Conservation (phyloP, 2,797 vertebrate genomes). For the Echiichthys vipera region DNA sequence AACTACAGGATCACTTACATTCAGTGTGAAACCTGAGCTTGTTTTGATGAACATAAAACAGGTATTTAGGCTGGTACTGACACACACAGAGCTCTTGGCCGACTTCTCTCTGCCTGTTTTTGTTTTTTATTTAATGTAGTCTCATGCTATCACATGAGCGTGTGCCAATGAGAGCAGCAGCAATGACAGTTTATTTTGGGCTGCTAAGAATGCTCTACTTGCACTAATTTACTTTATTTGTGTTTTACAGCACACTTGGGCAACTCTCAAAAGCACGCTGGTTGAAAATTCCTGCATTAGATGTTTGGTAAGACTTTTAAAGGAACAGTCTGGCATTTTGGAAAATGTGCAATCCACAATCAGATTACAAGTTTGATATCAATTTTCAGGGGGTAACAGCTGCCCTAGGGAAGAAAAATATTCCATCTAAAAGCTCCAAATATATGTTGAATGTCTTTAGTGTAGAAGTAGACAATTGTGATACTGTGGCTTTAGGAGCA, state of each 20-base stretch:
- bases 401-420: slow-evolving; percentile 12
- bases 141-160: background rate
- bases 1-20: slow-evolving; percentile 30
- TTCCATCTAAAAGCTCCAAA: background rate
- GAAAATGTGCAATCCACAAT: slow-evolving; percentile 28
- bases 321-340: slow-evolving; percentile 25
- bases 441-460: background rate
- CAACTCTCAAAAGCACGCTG: background rate
- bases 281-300: slow-evolving; percentile 10
- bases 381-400: slow-evolving; percentile 24
- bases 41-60: slow-evolving; percentile 53
- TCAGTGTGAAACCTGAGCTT: slow-evolving; percentile 38
- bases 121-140: background rate
- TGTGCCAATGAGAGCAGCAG: background rate
- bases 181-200: slow-evolving; percentile 1
- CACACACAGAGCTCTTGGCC: background rate
- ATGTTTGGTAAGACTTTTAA: slow-evolving; percentile 32
- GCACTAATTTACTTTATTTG: background rate
- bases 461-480: slow-evolving; percentile 9
- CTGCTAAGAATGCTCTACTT: slow-evolving; percentile 17
- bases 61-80: slow-evolving; percentile 22
- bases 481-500: slow-evolving; percentile 12
- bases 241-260: background rate
- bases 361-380: slow-evolving; percentile 25
- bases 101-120: background rate